Evolutionary conservation across 2,113 vertebrate species (phyloP), one percentile per base, ranked within the genome.

Genomic region (Sterrhoptilus dennistouni): DNA sequence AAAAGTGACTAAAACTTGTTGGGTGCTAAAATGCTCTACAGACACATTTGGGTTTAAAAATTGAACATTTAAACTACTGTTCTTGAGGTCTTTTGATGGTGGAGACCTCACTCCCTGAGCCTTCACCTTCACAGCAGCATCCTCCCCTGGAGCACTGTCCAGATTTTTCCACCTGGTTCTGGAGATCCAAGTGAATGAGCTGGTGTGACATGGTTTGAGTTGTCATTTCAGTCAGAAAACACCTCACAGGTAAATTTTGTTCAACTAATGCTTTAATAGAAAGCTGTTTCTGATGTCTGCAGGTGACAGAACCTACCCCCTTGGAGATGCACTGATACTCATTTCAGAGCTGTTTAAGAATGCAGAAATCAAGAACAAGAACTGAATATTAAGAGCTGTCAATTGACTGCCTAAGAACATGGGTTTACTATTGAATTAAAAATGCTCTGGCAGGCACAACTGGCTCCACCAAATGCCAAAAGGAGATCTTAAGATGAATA

Each of bases 351-450:
- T 54, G n/a, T 89, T 85, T 63, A 53, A 66, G 61, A 64, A 69
- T 68, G 50, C 42, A 79, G 71, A 93, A 96, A 94, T 85, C 81
- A 87, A 89, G 78, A 90, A 20, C 24, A 17, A 57, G 83, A 36
- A 74, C 74, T 89, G 93, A 79, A 95, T 96, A 97, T 95, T 91
- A 91, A 76, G 70, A 95, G 90, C 88, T 95, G 59, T 44, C 65
- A 75, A 71, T 93, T 96, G 93, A 75, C 61, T 89, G 71, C 82
- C 61, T 79, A 69, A 96, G 82, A 90, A 97, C 86, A 84, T 94
- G 94, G 69, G 96, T 95, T 97, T 95, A 94, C 89, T 96, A 91
- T 95, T 97, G 95, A 97, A 97, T 97, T 96, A 77, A 91, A 97
- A 94, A 96, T 40, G 24, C 93, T 96, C 95, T 97, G 97, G 87